Base-by-base conservation (phyloP, 1,140 invertebrate species). In the Drosophila nigromelanica region DNA sequence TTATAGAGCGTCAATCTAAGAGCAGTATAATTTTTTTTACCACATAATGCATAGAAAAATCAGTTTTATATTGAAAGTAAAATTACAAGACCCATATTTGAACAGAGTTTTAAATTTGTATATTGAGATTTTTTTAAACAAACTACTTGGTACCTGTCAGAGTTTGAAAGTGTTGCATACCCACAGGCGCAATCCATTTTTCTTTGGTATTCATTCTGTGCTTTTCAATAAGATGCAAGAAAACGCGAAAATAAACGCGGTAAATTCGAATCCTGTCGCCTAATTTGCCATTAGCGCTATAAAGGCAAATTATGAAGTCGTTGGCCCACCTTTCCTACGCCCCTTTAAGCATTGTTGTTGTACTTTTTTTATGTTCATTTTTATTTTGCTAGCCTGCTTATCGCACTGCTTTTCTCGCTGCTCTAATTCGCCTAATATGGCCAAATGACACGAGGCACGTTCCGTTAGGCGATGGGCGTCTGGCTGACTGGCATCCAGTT, bases 381-480 rank as follows among this genome's bases (percentile, higher is more conserved):
- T 27, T 27, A 27, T 27, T 27, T 27, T 6, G 27, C 5, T 27
- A 56, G 33, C 5, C 54, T 33, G 45, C 39, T 52, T 59, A 59
- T 59, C 61, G 69, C 62, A 45, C 30, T 27, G 18, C 12, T 52
- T 33, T 24, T 14, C 35, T 7, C 51, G 37, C 52, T 55, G 54
- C 30, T 71, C 72, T 89, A 87, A 89, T 89, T 89, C 85, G 87
- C 80, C 60, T 90, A 90, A 89, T 89, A 89, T 86, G 86, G 86
- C 78, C 71, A 78, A 89, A 81, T 86, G 85, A 76, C 85, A 90
- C 81, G 78, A 74, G 75, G 59, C 59, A 50, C 52, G 64, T 72
- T 66, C 35, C 39, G 30, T 58, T 52, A 33, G 27, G 5, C 21
- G 35, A 15, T 10, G 45, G 10, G 12, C 24, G 54, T 35, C 18